A percentile compares a stretch with the other conserved stretches of the same genome.
Evolutionary conservation across 2,113 vertebrate species (phyloP).

Genomic region (Bubalus kerabau): DNA sequence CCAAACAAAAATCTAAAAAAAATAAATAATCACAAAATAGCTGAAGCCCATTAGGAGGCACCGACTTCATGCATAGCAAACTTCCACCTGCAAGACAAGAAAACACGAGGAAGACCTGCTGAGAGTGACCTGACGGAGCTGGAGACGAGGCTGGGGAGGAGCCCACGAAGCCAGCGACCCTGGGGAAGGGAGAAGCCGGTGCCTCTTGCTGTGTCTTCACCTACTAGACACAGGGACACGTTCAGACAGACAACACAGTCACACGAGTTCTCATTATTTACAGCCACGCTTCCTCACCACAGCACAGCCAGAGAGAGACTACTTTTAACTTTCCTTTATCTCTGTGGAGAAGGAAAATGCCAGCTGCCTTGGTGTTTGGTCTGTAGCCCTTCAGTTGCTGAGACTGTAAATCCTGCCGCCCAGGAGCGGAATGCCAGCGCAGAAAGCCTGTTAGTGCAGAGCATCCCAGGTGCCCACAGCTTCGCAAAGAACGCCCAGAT

Average conservation of each 20-base stretch:
- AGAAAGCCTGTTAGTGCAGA: fast-evolving
- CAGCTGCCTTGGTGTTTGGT: too few relatives aligned
- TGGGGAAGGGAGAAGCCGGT: neutral
- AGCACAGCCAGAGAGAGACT: neutral
- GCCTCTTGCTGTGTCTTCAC: fast-evolving
- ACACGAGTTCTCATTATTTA: fast-evolving
- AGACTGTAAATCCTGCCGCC: fast-evolving
- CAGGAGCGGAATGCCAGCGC: fast-evolving
- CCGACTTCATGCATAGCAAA: neutral
- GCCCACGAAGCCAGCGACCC: fast-evolving
- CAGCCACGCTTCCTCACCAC: fast-evolving
- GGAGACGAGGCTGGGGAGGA: too few relatives aligned
- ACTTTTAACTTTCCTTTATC: neutral
- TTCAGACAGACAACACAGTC: neutral
- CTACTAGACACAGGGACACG: neutral
- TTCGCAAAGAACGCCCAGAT: neutral
- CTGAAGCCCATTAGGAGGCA: fast-evolving
- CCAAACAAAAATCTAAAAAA: neutral
- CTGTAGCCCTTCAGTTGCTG: neutral
- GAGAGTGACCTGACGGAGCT: fast-evolving
- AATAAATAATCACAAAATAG: neutral
- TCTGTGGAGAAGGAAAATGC: too few relatives aligned
- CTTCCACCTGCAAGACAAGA: fast-evolving
- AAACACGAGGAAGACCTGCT: fast-evolving
- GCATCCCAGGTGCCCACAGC: fast-evolving